Evolutionary conservation across 2,888 invertebrate genomes (phyloP), one percentile per base, ranked within the genome.

Genomic region (Plagodis dolabraria): DNA sequence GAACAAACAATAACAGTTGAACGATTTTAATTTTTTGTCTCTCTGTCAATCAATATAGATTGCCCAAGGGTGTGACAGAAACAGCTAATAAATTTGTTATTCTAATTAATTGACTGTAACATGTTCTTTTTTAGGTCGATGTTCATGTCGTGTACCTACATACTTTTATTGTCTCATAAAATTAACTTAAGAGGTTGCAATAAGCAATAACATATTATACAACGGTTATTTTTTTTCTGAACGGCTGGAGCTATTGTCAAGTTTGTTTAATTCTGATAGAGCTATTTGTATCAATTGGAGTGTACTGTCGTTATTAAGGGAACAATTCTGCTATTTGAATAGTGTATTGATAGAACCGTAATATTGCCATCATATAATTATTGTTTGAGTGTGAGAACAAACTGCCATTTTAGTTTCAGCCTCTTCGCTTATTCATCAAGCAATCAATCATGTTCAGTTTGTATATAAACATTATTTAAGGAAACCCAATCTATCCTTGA

Each of bases 71-170:
- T 53, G 56, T 51, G 50, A 51, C 47, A 54, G 51, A 43, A 54
- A 63, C 43, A 50, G 48, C 38, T 8, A 33, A 59, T 56, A 52
- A 57, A 54, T 54, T 57, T 54, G 44, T 49, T 56, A 58, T 63
- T 59, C 47, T 42, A 51, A 53, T 38, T 59, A 56, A 56, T 59
- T 56, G 48, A 4, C 22, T 34, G 47, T 10, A 35, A 53, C 48
- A 12, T 8, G 49, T 7, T 57, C 57, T 4, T 51, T 46, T 56
- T 57, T 62, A 57, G 59, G 34, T 33, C 34, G 35, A 43, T 61
- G 55, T 49, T 55, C 45, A 45, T 55, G 44, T 47, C 45, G 42
- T 49, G 22, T 38, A 6, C 38, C 11, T 7, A 36, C 4, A 22
- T 4, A 22, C 36, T 10, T 48, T 38, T 48, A 48, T 38, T 48